These are phyloP conservation scores for Camarhynchus parvulus DNA, from an alignment of 2,113 vertebrate species.

Conservation along the genomic window DNA sequence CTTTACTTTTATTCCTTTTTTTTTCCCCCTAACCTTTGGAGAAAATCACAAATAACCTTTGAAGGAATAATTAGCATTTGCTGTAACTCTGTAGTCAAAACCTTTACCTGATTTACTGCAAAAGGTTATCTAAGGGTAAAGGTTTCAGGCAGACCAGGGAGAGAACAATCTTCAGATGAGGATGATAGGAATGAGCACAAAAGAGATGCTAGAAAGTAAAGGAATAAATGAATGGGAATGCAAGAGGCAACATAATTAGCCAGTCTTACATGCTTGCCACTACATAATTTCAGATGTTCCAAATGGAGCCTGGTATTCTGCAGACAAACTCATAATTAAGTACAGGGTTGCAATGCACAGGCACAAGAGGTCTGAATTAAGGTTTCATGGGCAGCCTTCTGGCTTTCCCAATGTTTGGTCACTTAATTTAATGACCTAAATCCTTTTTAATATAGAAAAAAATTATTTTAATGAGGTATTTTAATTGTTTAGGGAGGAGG, in stretches of 20 bases:
- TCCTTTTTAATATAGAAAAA: not conserved
- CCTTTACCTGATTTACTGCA: not conserved
- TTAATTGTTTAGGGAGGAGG: not conserved
- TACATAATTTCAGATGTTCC: not conserved
- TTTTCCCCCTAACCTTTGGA: not conserved
- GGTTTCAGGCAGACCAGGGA: not conserved
- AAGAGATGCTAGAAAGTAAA: not conserved
- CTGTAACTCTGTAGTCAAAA: not conserved
- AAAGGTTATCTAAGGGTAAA: not conserved
- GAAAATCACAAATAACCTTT: not conserved
- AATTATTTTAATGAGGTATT: not conserved
- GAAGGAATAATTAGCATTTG: not conserved
- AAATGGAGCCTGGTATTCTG: slow-evolving; percentile 1
- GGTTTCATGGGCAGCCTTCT: not conserved
- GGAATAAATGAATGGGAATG: not conserved
- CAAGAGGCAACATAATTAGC: not conserved
- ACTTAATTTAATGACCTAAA: slow-evolving; percentile 13
- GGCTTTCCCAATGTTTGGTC: not conserved
- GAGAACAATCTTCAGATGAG: not conserved
- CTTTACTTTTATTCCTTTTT: not conserved
- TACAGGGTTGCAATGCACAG: not conserved
- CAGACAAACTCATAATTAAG: slow-evolving; percentile 1
- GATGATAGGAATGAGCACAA: not conserved
- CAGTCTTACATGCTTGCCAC: not conserved
- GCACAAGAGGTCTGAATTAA: not conserved